These are phyloP conservation scores for Australoheros scitulus DNA, from an alignment of 2,113 vertebrate species.

Conservation along the genomic window DNA sequence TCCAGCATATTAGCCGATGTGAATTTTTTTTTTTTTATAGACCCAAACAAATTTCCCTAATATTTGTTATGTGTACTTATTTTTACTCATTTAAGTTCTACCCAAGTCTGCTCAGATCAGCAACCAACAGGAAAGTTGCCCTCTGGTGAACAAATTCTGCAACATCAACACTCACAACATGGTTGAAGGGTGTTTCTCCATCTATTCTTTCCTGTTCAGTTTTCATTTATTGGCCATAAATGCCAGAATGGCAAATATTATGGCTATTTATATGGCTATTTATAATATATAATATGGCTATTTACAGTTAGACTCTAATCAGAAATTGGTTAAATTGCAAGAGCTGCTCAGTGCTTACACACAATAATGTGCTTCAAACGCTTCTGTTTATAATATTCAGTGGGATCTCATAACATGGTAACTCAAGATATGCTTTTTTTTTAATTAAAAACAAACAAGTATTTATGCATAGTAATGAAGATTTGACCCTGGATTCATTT, in stretches of 20 bases:
- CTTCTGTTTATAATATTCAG: neutral
- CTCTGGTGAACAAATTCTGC: no score
- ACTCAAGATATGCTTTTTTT: neutral
- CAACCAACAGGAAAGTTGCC: no score
- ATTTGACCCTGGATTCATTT: neutral
- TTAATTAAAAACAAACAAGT: neutral
- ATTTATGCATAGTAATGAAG: neutral
- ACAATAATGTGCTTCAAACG: neutral
- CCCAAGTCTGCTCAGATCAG: neutral
- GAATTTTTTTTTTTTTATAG: neutral
- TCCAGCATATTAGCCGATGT: no score
- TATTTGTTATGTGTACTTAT: neutral
- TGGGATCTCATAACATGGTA: neutral
- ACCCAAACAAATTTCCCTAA: neutral
- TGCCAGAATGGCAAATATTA: neutral
- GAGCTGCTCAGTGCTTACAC: neutral
- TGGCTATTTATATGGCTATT: no score
- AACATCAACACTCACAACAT: no score
- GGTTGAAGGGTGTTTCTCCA: no score
- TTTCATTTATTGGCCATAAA: no score
- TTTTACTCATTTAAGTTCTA: neutral
- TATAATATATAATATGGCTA: neutral
- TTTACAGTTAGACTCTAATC: neutral
- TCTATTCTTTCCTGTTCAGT: no score
- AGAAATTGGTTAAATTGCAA: neutral